Conservation (phyloP, 1,140 invertebrate species). For the Drosophila kohkoa region DNA sequence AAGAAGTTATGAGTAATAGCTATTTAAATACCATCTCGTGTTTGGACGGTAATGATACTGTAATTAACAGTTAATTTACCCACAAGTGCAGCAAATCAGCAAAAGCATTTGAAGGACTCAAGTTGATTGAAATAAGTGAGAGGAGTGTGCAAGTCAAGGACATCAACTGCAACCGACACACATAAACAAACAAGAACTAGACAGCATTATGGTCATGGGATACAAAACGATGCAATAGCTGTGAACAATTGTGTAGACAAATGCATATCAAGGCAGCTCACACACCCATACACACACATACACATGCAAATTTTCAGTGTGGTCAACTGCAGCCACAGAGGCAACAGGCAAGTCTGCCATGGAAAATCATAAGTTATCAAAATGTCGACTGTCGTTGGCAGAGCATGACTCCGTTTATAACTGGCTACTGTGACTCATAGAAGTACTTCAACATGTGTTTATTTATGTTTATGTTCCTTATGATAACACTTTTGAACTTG, state of each 20-base stretch:
- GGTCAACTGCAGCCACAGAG: slow-evolving; percentile 32
- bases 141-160: slow-evolving; percentile 17
- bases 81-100: slow-evolving; percentile 19
- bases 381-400: slow-evolving; percentile 46
- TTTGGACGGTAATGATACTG: neutral
- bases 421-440: neutral
- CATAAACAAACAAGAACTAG: slow-evolving; percentile 15
- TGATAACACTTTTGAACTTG: neutral
- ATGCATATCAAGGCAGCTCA: slow-evolving; percentile 15
- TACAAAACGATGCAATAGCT: slow-evolving; percentile 23
- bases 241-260: slow-evolving; percentile 29
- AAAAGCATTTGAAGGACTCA: slow-evolving; percentile 16
- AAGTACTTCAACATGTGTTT: slow-evolving; percentile 15
- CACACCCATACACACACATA: neutral
- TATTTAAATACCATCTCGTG: slow-evolving; percentile 44
- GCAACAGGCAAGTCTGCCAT: slow-evolving; percentile 14
- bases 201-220: slow-evolving; percentile 22
- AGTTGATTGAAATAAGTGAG: slow-evolving; percentile 35
- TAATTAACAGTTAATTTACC: slow-evolving; percentile 22
- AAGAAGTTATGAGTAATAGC: slow-evolving; percentile 63
- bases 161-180: slow-evolving; percentile 30
- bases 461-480: neutral
- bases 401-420: slow-evolving; percentile 43
- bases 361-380: slow-evolving; percentile 58
- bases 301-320: slow-evolving; percentile 13